Base-by-base conservation (phyloP, 2,113 vertebrate genomes). In the Leucopsar rothschildi region DNA sequence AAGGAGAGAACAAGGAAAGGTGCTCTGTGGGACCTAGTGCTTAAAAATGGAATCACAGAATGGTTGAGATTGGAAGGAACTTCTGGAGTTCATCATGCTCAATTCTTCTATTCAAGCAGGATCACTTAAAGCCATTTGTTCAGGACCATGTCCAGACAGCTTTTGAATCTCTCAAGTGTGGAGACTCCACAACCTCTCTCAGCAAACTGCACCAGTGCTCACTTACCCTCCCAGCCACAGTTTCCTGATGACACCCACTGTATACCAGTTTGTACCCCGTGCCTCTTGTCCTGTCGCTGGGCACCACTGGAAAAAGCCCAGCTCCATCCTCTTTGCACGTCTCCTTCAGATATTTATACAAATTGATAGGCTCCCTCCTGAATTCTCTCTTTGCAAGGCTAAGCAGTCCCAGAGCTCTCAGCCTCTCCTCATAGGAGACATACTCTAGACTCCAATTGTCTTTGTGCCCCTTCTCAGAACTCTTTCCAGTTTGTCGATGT, bases 301-400 rank as follows among this genome's bases (percentile, higher is more conserved):
- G 12, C 33, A 50, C 49, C 22, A 29, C 22, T 69, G 37, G 40
- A 64, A 85, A 57, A 19, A 35, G 56, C 6, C 15, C 33, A 31
- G 29, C 29, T 76, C 61, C 29, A 20, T 35, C 11, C 2, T 61
- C 55, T 75, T 28, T 70, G 25, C 22, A 19, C 19, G 13, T 5
- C 40, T 60, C 29, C 25, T 75, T 70, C 37, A 39, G 24, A 20
- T 66, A 20, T 55, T 73, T 49, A 24, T 37, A 39, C 21, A 52
- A 44, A 76, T 31, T 35, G 1, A 19, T 35, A 40, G 35, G 9
- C 6, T n/a, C 5, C 16, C 5, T 5, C 2, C 4, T 5, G 10
- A 52, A 31, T 22, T 42, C 57, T 59, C 13, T 57, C 19, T 53
- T 70, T 33, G 37, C 6, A n/a, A 60, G 20, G 10, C 15, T 42